Base-by-base conservation (phyloP, 2,888 invertebrate genomes). In the Volucella inanis region DNA sequence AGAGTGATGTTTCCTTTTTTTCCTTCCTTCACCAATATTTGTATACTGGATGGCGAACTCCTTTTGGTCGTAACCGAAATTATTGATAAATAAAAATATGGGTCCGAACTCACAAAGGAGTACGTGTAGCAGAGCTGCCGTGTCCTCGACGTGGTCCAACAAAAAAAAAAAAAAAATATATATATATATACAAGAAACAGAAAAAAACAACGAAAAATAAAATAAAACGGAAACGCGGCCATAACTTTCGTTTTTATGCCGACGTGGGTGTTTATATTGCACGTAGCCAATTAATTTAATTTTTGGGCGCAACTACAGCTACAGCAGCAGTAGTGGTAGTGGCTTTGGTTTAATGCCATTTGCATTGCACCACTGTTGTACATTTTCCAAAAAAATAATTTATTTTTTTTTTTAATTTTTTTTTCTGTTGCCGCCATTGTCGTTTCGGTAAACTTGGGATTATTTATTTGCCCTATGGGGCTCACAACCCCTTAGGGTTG, bases 211-310 rank as follows among this genome's bases (percentile, higher is more conserved):
- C 38, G 31, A 31, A 67, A 54, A 45, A 15, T 18, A 55, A 43
- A 75, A 38, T 38, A 11, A 47, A 75, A 55, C 52, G 49, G 65
- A 79, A 61, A 76, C 55, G 71, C 72, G 52, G 76, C 71, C 72
- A 77, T 80, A 81, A 85, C 85, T 85, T 85, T 85, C 81, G 72
- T 85, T 85, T 85, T 85, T 85, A 85, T 85, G 85, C 81, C 85
- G 77, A 85, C 85, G 85, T 81, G 85, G 85, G 85, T 85, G 85
- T 85, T 85, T 85, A 81, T 81, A 81, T 77, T 77, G 85, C 86
- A 86, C 87, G 86, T 82, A 79, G 86, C 82, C 87, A 87, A 87
- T 87, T 87, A 83, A 78, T 87, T 86, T 87, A 87, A 87, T 87
- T 87, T 82, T 67, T 72, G 76, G 75, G 70, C 82, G 72, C 87